phyloP scores from a whole-genome alignment of 2,113 vertebrate genomes.

The Furnarius figulus region DNA sequence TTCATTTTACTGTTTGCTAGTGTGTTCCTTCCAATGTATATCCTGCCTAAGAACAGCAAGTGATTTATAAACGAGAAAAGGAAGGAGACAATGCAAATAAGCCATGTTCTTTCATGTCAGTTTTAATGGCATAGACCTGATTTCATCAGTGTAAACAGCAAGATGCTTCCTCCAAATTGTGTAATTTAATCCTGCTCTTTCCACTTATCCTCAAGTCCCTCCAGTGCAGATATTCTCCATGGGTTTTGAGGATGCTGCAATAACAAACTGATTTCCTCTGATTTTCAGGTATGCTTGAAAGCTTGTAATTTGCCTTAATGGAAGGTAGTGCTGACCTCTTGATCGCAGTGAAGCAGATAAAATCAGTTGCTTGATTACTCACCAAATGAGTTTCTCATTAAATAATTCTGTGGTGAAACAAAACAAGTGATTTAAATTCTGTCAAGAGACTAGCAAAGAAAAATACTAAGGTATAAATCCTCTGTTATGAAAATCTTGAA shows the following conservation, averaged over 20 bases:
- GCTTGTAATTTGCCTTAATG: slow-evolving; percentile 5
- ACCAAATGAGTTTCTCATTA: neutral
- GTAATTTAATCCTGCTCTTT: slow-evolving; percentile 36
- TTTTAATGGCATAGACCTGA: neutral
- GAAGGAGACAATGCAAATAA: neutral
- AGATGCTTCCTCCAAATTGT: slow-evolving; percentile 10
- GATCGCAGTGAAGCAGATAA: neutral
- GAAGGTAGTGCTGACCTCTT: neutral
- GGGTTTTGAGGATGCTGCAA: neutral
- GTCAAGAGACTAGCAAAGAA: neutral
- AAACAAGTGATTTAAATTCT: neutral
- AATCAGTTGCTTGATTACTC: neutral
- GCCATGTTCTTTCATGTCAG: rapidly evolving
- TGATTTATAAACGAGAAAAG: slow-evolving; percentile 11
- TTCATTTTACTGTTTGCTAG: neutral
- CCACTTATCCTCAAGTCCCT: neutral
- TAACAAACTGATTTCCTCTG: neutral
- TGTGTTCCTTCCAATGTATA: neutral
- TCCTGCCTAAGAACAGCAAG: neutral
- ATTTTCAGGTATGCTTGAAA: slow-evolving; percentile 5
- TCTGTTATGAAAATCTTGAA: neutral
- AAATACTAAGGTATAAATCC: neutral
- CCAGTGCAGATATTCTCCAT: neutral
- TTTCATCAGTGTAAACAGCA: slow-evolving; percentile 8
- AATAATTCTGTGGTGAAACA: neutral